A percentile compares a stretch with the other conserved stretches of the same genome.
Evolutionary conservation across 2,888 invertebrate genomes (phyloP).

Genomic region (Meganola albula): DNA sequence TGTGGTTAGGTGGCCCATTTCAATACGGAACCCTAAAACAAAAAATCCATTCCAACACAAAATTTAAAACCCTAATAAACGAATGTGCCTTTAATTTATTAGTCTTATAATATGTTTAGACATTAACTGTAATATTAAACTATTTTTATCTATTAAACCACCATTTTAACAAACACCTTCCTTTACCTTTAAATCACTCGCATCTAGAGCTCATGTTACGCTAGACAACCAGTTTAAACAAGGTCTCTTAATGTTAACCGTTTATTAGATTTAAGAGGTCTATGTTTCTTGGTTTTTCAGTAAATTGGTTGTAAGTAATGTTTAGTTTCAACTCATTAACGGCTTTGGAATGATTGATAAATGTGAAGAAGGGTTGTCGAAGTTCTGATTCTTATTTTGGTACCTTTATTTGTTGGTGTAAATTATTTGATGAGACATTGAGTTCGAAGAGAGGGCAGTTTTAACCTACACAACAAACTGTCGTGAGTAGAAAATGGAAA

Average conservation of each 20-base stretch:
- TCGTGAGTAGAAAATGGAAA: too few relatives aligned
- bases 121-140: constrained; percentile 43
- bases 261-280: constrained; percentile 26
- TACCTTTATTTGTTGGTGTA: constrained; percentile 3
- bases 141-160: constrained; percentile 40
- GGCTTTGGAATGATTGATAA: constrained; percentile 52
- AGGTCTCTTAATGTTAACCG: constrained; percentile 18
- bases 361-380: constrained; percentile 32
- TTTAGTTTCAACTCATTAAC: constrained; percentile 57
- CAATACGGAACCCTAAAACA: constrained; percentile 23
- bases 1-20: too few relatives aligned
- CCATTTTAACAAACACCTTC: constrained; percentile 30
- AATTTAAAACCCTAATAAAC: constrained; percentile 58
- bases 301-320: constrained; percentile 45
- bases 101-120: constrained; percentile 58
- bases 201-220: constrained; percentile 20
- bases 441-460: too few relatives aligned
- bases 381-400: constrained; percentile 22
- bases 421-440: not conserved
- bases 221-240: constrained; percentile 28
- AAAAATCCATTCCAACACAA: constrained; percentile 46
- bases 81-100: constrained; percentile 58
- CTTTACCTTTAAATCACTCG: not conserved
- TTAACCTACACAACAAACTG: too few relatives aligned
- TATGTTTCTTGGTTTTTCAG: constrained; percentile 29